These are phyloP conservation scores for Drosophila buzzatii DNA, from an alignment of 2,888 invertebrate species.

Conservation along the genomic window DNA sequence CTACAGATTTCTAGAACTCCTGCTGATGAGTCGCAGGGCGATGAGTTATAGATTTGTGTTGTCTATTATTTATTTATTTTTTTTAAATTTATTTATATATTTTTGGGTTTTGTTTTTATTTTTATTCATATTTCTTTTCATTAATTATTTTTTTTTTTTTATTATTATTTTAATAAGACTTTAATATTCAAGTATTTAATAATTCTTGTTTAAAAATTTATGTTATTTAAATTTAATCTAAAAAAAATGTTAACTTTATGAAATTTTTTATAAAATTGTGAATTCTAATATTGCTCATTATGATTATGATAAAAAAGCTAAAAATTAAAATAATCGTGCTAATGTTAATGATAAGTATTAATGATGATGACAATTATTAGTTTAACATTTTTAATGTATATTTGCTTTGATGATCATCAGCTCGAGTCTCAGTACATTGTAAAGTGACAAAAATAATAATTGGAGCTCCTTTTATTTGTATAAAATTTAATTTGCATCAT, in stretches of 20 bases:
- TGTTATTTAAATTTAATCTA: background rate
- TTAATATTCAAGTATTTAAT: no score
- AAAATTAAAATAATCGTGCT: background rate
- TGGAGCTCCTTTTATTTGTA: background rate
- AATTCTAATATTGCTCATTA: background rate
- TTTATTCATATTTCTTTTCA: background rate
- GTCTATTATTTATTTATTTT: fast-evolving
- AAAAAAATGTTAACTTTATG: background rate
- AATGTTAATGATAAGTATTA: background rate
- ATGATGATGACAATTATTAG: background rate
- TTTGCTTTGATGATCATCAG: background rate
- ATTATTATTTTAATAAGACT: background rate
- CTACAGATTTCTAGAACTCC: no score
- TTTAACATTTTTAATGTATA: background rate
- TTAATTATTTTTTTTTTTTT: background rate
- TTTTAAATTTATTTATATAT: background rate
- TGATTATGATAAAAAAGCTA: background rate
- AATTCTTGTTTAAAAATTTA: background rate
- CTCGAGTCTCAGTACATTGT: background rate
- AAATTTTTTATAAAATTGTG: background rate
- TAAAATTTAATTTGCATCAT: background rate
- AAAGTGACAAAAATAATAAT: slow-evolving; percentile 46
- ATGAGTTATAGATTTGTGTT: no score
- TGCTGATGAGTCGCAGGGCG: background rate
- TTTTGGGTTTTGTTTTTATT: background rate